Evolutionary conservation across 2,113 vertebrate species (phyloP).

Genomic region (Calidris pygmaea): DNA sequence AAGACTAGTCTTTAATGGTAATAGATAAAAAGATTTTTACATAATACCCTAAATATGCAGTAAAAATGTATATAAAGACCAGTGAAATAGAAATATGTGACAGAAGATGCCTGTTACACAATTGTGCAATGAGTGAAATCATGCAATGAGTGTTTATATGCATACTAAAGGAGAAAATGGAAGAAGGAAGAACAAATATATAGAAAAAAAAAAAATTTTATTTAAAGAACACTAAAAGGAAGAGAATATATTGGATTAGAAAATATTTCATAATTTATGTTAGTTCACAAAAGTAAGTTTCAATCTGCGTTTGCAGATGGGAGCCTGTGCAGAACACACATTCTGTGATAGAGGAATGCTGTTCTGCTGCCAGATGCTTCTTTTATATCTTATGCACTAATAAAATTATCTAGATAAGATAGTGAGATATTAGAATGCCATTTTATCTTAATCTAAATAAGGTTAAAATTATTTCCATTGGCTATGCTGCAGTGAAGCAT

Average conservation of each 20-base stretch:
- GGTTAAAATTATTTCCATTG: slow-evolving; percentile 45
- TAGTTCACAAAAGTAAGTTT: not conserved
- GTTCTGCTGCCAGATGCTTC: not conserved
- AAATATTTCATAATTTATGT: not conserved
- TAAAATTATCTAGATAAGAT: slow-evolving; percentile 45
- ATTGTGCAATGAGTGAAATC: not conserved
- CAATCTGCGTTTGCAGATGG: not conserved
- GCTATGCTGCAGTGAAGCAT: not conserved
- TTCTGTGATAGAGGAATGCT: not conserved
- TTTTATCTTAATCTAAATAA: slow-evolving; percentile 56
- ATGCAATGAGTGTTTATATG: not conserved
- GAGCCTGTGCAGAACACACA: not conserved
- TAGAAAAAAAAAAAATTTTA: not conserved
- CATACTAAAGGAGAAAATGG: not conserved
- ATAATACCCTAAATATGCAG: not conserved
- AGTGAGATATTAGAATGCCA: not conserved
- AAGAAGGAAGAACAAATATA: not conserved
- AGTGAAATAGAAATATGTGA: not conserved
- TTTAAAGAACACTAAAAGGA: not conserved
- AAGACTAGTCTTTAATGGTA: not conserved
- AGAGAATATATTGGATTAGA: not conserved
- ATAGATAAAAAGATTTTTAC: not conserved
- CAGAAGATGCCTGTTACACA: not conserved
- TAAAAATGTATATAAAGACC: not conserved
- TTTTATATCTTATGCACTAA: slow-evolving; percentile 11